phyloP scores from a whole-genome alignment of 2,888 invertebrate genomes.

The Andrena bicolor region DNA sequence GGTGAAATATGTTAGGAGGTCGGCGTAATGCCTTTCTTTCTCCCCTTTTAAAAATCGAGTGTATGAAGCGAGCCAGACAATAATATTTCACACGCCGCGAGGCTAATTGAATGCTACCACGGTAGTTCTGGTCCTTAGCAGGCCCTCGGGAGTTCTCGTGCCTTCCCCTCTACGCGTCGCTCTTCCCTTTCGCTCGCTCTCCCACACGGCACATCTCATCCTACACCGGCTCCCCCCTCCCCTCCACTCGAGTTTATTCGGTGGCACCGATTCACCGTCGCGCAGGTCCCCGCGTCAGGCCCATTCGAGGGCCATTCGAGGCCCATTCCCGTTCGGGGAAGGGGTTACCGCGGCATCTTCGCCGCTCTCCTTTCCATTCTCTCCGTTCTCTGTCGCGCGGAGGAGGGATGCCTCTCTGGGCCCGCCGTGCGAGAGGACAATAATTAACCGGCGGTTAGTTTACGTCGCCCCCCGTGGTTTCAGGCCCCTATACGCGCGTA shows the following conservation, averaged over 20 bases:
- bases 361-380: not conserved
- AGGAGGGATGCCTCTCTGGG: constrained; percentile 49
- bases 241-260: constrained; percentile 27
- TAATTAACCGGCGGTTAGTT: constrained; percentile 85
- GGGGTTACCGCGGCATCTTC: constrained; percentile 3
- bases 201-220: constrained; percentile 50
- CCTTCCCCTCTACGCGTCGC: constrained; percentile 32
- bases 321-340: constrained; percentile 20
- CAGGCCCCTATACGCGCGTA: constrained; percentile 62
- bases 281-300: constrained; percentile 49
- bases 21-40: constrained; percentile 75
- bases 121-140: constrained; percentile 81
- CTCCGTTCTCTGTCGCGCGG: constrained; percentile 23
- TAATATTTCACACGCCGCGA: constrained; percentile 83
- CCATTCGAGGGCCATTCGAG: constrained; percentile 20
- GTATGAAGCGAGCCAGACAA: constrained; percentile 76
- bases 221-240: not conserved
- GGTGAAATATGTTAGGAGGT: constrained; percentile 77
- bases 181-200: constrained; percentile 23
- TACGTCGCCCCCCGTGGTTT: constrained; percentile 82
- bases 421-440: constrained; percentile 77
- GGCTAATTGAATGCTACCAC: constrained; percentile 85
- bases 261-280: constrained; percentile 61
- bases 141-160: constrained; percentile 69
- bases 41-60: constrained; percentile 75